These are phyloP conservation scores for Notarius lentiginosus DNA, from an alignment of 2,113 vertebrate genomes.

Conservation along the genomic window DNA sequence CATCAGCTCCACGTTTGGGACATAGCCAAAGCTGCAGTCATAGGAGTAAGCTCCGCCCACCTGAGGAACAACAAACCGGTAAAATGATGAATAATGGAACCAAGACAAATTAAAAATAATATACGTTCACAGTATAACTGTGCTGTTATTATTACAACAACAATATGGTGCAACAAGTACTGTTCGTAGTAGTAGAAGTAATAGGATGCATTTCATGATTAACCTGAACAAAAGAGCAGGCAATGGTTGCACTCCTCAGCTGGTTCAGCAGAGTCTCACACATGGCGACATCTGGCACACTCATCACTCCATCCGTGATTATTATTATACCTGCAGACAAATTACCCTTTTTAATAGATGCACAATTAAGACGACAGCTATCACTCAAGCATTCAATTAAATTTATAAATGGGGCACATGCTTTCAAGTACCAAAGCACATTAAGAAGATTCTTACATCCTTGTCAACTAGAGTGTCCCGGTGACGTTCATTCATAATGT, in stretches of 20 bases:
- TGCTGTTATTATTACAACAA: not conserved
- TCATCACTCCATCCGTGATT: constrained; percentile 97
- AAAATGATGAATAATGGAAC: not conserved
- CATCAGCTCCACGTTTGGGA: constrained; percentile 97
- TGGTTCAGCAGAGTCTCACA: constrained; percentile 95
- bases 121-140: not conserved
- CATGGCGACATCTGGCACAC: constrained; percentile 93
- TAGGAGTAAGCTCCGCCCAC: constrained; percentile 95
- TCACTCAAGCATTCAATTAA: not conserved
- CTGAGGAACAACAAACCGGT: constrained; percentile 60
- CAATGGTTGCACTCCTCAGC: constrained; percentile 90
- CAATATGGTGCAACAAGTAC: not conserved
- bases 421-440: not conserved
- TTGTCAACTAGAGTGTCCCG: not conserved
- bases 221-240: constrained; percentile 98
- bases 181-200: not conserved
- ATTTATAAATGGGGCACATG: not conserved
- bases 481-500: not conserved
- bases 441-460: not conserved
- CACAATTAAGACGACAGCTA: not conserved
- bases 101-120: not conserved
- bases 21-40: constrained; percentile 94
- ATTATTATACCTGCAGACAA: constrained; percentile 86
- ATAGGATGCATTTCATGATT: not conserved
- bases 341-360: not conserved